Base-by-base conservation (phyloP, 2,113 vertebrate species). In the Rhombomys opimus region DNA sequence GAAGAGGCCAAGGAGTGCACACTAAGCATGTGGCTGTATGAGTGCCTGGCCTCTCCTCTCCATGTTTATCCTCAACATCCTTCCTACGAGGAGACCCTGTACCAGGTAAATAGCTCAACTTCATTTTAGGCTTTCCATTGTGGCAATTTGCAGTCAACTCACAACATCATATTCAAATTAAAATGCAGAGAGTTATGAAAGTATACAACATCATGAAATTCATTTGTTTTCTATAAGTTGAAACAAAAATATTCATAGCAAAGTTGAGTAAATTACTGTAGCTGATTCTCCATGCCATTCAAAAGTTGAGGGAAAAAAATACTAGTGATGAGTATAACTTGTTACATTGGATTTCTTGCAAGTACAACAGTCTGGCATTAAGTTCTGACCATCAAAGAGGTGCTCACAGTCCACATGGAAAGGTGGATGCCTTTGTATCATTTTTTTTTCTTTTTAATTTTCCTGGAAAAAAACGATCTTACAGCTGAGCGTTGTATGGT, bases 331-430 rank as follows among this genome's bases (percentile, higher is more conserved):
- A 93, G 13, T 80, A 46, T 46, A 93, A 77, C 32, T 67, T 87
- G 95, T 41, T 89, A 93, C 38, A 96, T 88, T 70, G 6, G 41
- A 92, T 93, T 92, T 82, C 38, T 88, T 90, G 63, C 15, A 95
- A 67, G 90, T 77, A 63, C 77, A 54, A 65, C 57, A 96, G 50
- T 95, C 30, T 85, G 7, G 77, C 95, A 23, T 87, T 86, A 89
- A 89, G 91, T 94, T 96, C 77, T 91, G 52, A 63, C 90, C 70
- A 78, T 30, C 76, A 95, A 61, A 87, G 84, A 97, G 95, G 38
- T 97, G 57, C 96, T 96, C 92, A 94, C 15, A 73, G 93, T 94
- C 46, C 78, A 65, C 89, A 78, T 84, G 87, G 75, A 91, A 98
- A 94, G 70, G 52, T 72, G 41, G 35, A 68, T 96, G 59, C 23